A percentile compares a stretch with the other conserved stretches of the same genome.
These are phyloP conservation scores for Chroicocephalus ridibundus DNA, from an alignment of 2,113 vertebrate species.

Conservation along the genomic window DNA sequence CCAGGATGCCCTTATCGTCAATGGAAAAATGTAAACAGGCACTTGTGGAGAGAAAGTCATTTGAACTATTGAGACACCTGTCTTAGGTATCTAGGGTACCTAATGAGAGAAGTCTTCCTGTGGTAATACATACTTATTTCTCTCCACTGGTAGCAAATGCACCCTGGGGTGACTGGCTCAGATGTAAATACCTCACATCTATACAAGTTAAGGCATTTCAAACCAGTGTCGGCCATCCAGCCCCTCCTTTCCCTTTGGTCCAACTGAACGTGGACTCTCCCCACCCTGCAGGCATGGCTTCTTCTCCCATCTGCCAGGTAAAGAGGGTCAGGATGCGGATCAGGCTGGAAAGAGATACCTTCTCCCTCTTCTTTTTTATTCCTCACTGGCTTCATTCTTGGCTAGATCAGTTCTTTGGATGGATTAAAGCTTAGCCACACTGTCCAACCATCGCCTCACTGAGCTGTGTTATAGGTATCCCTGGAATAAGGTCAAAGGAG, in stretches of 20 bases:
- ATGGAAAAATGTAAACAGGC: background rate
- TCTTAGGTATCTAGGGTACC: background rate
- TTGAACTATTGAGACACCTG: background rate
- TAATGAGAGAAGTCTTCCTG: background rate
- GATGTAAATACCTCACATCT: background rate
- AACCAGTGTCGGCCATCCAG: background rate
- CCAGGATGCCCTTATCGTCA: background rate
- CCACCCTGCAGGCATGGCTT: background rate
- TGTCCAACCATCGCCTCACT: background rate
- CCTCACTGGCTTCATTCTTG: background rate
- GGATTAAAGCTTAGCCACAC: background rate
- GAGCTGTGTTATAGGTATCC: background rate
- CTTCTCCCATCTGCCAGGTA: background rate
- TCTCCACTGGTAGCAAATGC: background rate
- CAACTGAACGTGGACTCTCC: background rate
- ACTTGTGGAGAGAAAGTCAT: background rate
- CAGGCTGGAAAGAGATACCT: background rate
- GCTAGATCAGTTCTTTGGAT: background rate
- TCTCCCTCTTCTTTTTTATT: background rate
- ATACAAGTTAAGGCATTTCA: background rate
- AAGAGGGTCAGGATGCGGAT: background rate
- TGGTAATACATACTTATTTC: background rate
- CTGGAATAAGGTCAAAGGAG: background rate
- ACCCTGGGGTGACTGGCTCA: background rate
- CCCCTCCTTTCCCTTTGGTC: background rate